Evolutionary conservation across 1,140 invertebrate genomes (phyloP).

Genomic region (Lepidotrigona ventralis): DNA sequence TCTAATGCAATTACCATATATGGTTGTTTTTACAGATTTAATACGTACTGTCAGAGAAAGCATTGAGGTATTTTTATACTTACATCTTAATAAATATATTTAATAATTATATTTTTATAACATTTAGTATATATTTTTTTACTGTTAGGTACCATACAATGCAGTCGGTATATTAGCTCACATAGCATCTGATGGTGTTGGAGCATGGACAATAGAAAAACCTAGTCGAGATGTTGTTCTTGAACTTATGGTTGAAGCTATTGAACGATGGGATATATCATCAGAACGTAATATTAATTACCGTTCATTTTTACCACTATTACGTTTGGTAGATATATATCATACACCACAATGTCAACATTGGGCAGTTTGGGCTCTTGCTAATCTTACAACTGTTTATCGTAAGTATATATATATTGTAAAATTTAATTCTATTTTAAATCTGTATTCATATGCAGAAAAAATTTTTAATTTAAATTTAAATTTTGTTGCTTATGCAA

Average conservation of each 20-base stretch:
- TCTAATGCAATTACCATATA: slow-evolving; percentile 92
- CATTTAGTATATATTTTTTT: neutral
- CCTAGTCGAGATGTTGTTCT: slow-evolving; percentile 89
- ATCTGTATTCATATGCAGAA: neutral
- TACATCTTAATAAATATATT: slow-evolving; percentile 10
- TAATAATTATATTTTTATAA: neutral
- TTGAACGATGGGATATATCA: slow-evolving; percentile 92
- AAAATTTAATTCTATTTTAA: slow-evolving; percentile 8
- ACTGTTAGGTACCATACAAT: slow-evolving; percentile 93
- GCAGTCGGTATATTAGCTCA: slow-evolving; percentile 97
- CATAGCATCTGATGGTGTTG: slow-evolving; percentile 94
- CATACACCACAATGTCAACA: slow-evolving; percentile 95
- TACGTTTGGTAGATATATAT: slow-evolving; percentile 88
- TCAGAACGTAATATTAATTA: slow-evolving; percentile 98
- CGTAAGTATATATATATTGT: slow-evolving; percentile 83
- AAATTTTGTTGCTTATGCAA: neutral
- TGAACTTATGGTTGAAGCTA: slow-evolving; percentile 88
- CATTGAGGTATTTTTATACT: slow-evolving; percentile 88
- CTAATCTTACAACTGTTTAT: slow-evolving; percentile 96
- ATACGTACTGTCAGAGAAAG: slow-evolving; percentile 93
- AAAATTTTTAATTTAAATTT: neutral
- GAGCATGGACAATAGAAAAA: slow-evolving; percentile 88
- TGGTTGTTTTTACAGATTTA: slow-evolving; percentile 92
- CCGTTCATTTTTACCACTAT: slow-evolving; percentile 95
- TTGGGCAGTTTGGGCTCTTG: slow-evolving; percentile 98